Base-by-base conservation (phyloP, 2,113 vertebrate genomes). In the Dascyllus trimaculatus region DNA sequence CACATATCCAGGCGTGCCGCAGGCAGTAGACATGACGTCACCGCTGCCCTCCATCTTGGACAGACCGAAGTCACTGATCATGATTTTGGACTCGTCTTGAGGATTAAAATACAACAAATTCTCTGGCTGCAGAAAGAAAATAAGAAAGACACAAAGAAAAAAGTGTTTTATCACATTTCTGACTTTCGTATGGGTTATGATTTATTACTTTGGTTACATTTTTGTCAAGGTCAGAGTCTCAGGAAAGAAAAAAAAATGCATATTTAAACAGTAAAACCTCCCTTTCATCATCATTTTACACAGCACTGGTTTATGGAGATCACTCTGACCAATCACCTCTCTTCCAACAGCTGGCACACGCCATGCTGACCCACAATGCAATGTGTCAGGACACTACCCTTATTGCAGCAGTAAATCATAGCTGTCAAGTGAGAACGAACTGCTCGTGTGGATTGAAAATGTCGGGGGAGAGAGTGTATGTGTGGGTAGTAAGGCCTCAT, bases 1-100 rank as follows among this genome's bases (percentile, higher is more conserved):
- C 26, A 93, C 92, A 2, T 93, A 93, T 88, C 90, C 92, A 2
- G 92, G 92, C 0, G 92, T 93, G 24, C 92, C 92, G 3, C 92
- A 93, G 29, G 92, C 92, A 0, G 92, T 93, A 68, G 92, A 93
- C 92, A 93, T 93, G 66, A 93, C 92, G 3, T 93, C 88, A 2
- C 90, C 92, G 0, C 85, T 87, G 75, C 90, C 88, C 84, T 93
- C 92, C 92, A 93, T 93, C 84, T 93, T 93, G 21, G 92, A 93
- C 17, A 93, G 87, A 17, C 92, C 92, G 2, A 93, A 93, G 89
- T 93, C 92, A 40, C 92, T 93, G 71, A 93, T 93, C 92, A 93
- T 93, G 71, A 93, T 93, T 76, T 93, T 93, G 13, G 92, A 93
- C 69, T 87, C 86, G 0, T 92, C 90, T 67, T 91, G 90, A 26